Percentiles rank a stretch among this genome's conserved stretches.
Conservation (phyloP, 1,140 invertebrate species). For the Adelges cooleyi region DNA sequence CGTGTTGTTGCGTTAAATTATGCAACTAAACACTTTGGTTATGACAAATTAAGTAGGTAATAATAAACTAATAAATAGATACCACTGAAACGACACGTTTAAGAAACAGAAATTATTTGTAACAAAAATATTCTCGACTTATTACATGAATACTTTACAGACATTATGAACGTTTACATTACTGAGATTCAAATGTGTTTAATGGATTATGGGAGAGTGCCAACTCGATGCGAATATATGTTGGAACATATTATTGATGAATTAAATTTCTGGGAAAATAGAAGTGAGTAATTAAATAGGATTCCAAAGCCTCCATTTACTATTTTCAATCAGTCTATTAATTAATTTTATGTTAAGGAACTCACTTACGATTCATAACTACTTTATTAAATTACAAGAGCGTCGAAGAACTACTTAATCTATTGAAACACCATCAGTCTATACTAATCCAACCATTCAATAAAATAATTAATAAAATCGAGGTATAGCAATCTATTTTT, state of each 20-base stretch:
- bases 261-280: conserved; percentile 3
- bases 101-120: too few species aligned
- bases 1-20: too few species aligned
- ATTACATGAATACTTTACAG: background rate
- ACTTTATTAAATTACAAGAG: background rate
- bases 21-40: too few species aligned
- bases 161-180: conserved; percentile 1
- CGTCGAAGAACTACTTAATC: background rate
- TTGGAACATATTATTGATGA: conserved; percentile 18
- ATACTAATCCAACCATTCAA: background rate
- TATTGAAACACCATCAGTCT: conserved; percentile 1
- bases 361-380: background rate
- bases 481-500: too few species aligned
- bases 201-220: background rate
- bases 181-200: conserved; percentile 11
- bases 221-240: conserved; percentile 6
- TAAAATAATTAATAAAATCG: background rate
- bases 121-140: background rate
- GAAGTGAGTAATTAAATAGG: conserved; percentile 4
- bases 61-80: too few species aligned
- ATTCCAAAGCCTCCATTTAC: too few species aligned
- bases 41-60: too few species aligned
- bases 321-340: too few species aligned
- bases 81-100: too few species aligned
- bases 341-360: background rate